These are phyloP conservation scores for Eretmochelys imbricata DNA, from an alignment of 2,113 vertebrate genomes.

Conservation along the genomic window DNA sequence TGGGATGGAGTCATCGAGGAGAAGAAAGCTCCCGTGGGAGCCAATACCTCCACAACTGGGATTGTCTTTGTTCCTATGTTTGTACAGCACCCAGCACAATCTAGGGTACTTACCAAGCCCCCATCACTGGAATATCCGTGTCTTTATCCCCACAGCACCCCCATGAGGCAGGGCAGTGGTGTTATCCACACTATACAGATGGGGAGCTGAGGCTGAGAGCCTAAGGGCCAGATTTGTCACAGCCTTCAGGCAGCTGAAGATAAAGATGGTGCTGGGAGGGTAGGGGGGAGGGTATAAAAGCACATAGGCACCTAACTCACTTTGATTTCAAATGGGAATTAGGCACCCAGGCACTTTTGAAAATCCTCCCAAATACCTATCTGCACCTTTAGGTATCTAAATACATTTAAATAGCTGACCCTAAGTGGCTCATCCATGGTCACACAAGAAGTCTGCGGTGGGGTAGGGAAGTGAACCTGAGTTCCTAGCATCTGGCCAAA, in stretches of 20 bases:
- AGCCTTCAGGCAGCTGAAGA: background rate
- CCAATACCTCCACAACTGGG: background rate
- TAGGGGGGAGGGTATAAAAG: background rate
- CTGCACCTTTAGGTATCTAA: background rate
- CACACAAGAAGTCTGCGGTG: background rate
- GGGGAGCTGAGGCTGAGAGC: background rate
- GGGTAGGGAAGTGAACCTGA: background rate
- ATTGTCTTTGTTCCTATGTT: background rate
- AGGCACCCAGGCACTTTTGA: background rate
- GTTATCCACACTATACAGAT: background rate
- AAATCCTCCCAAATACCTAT: background rate
- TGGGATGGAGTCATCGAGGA: background rate
- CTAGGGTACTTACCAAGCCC: background rate
- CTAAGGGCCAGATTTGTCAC: background rate
- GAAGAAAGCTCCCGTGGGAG: background rate
- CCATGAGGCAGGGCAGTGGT: background rate
- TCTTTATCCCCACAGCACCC: background rate
- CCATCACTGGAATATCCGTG: background rate
- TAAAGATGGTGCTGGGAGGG: background rate
- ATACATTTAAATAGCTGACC: background rate
- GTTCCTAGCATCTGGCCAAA: background rate
- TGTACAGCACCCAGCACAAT: background rate
- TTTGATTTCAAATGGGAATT: background rate
- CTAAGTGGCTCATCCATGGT: background rate
- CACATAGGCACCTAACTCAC: background rate